Base-by-base conservation (phyloP, 2,797 vertebrate genomes). In the Mus spretus region DNA sequence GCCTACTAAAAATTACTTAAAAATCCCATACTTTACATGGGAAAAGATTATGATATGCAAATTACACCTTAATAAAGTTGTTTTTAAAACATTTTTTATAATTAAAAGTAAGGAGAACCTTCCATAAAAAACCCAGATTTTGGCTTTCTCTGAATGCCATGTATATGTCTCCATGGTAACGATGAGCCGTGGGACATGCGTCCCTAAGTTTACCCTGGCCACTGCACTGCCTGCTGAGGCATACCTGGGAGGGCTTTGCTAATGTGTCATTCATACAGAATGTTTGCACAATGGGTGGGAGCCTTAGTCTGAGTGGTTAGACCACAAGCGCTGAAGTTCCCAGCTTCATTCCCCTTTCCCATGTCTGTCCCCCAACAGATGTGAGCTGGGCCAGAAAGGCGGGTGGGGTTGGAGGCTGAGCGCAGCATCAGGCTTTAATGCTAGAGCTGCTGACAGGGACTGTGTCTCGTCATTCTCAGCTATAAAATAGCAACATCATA, bases 21-120 rank as follows among this genome's bases (percentile, higher is more conserved):
- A 59, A 81, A 89, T 40, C 34, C 4, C 6, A 90, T 53, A 24
- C 81, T 93, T 95, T 65, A 82, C 82, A 53, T 28, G 28, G 55
- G 50, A 55, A 89, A 80, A 86, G 75, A 82, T 94, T 79, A 93
- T 0, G 3, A 53, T 94, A 86, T 63, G 50, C 67, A 91, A 97
- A 95, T 95, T 72, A 65, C 8, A 87, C 78, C 63, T 84, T 95
- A 91, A 87, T 93, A 94, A 92, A 84, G 86, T 75, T 75, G 14
- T 84, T 90, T 90, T 77, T 24, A 31, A 79, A 94, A 61, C 47
- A 31, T 94, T 59, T 57, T 74, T 90, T 85, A 85, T 85, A 85
- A 96, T 88, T 92, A 92, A 90, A 96, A 92, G 40, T 63, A 63
- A 78, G 80, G 77, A 72, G 22, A 67, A 15, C 90, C 79, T 78